Base-by-base conservation (phyloP, 2,797 vertebrate species). In the Enteromius fasciolatus region DNA sequence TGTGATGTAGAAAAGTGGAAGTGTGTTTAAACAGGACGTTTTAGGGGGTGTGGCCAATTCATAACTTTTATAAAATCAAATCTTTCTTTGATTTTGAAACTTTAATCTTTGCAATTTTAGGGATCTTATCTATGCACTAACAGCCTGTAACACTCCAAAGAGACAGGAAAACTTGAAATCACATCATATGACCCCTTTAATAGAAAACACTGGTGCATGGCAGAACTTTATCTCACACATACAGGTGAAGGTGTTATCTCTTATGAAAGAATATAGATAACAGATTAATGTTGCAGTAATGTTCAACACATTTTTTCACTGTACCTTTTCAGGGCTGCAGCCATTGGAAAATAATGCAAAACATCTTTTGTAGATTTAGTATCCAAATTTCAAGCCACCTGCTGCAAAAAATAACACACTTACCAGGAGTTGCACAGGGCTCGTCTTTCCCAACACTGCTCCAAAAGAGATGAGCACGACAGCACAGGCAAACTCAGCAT, bases 391-490 rank as follows among this genome's bases (percentile, higher is more conserved):
- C 57, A 73, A 73, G n/a, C 54, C 54, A 18, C 73, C 63, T 44
- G 44, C 63, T 52, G 61, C 17, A 57, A 54, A 68, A 68, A 52
- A 28, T 18, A 15, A 1, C 25, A 77, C 33, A 85, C 84, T 87
- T 84, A 88, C 20, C 3, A 97, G 91, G 76, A 97, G 91, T 90
- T 97, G 96, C 83, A 96, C 86, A 0, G 93, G 95, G 77, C 95
- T 97, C 2, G 94, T 95, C 86, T 95, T 95, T 11, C 96, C 96
- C 80, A 97, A 88, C 28, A 96, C 82, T 0, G 96, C 94, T 5
- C 96, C 96, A 0, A 92, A 94, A 0, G 95, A 97, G 86, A 97
- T 97, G 44, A 97, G 90, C 79, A 96, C 94, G 0, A 95, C 95
- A 4, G 96, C 95, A 0, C 95, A 95, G 1, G 95, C 94, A 0